Base-by-base conservation (phyloP, 2,888 invertebrate species). In the Teleiodes luculella region DNA sequence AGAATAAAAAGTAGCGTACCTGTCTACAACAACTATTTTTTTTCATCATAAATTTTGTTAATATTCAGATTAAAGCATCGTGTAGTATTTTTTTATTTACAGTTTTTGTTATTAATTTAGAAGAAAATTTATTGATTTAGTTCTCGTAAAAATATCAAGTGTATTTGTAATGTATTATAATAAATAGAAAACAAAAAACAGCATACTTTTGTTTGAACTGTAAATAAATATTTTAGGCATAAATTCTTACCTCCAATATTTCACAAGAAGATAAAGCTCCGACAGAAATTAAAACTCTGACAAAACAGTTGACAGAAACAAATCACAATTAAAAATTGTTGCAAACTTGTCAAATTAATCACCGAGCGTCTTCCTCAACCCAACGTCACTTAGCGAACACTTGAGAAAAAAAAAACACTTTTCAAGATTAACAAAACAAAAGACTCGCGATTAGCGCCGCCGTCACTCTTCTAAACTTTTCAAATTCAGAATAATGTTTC, bases 281-380 rank as follows among this genome's bases (percentile, higher is more conserved):
- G n/a, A 47, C 37, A 24, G 4, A 45, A 52, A 52, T 47, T 28
- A 52, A 55, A 54, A 39, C 37, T 46, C 8, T 41, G 46, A 46
- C 36, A 46, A 47, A 43, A 51, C 33, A 33, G 39, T 13, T 16
- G 20, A 54, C 55, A 24, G 39, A 35, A 48, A 55, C 31, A 33
- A 18, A 39, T 48, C 55, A 55, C 55, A 55, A 55, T 56, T 56
- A 39, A 43, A 55, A 47, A 56, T 43, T 50, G 45, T 53, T 45
- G 11, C 11, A 6, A 56, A 53, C 31, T 56, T 53, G 36, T 53
- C 49, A 50, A 53, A 56, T 56, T 56, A 50, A 52, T 53, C 56
- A 56, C 56, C 4, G 7, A 8, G 28, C 47, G 46, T 33, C 48
- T 33, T 35, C 4, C 47, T 55, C 48, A 37, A 52, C 41, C 43